Conservation (phyloP, 2,888 invertebrate species). For the Cerastis rubricosa region DNA sequence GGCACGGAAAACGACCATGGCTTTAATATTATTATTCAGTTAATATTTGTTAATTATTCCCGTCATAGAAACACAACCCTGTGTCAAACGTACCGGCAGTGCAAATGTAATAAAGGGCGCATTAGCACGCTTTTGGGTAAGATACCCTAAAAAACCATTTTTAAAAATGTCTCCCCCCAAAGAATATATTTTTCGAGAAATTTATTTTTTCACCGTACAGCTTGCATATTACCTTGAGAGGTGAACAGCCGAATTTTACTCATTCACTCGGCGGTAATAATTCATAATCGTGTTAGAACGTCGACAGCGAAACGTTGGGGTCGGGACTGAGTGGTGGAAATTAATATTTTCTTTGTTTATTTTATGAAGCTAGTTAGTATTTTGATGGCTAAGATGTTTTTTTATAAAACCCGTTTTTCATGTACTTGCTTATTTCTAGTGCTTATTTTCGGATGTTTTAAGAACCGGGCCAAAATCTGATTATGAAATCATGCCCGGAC, state of each 20-base stretch:
- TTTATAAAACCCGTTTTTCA: not conserved
- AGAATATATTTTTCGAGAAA: constrained; percentile 40
- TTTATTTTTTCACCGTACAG: constrained; percentile 55
- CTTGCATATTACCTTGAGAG: constrained; percentile 64
- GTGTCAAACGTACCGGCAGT: not conserved
- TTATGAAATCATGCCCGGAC: not conserved
- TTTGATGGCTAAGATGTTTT: constrained; percentile 12
- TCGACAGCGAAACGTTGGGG: constrained; percentile 68
- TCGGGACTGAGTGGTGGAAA: constrained; percentile 59
- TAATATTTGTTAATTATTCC: not conserved
- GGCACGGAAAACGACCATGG: not conserved
- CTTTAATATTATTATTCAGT: not conserved
- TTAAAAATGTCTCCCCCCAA: constrained; percentile 19
- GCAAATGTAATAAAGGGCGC: too few species aligned
- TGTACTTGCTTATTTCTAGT: not conserved
- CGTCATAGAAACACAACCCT: not conserved
- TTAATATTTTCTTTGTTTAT: constrained; percentile 51
- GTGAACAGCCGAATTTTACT: constrained; percentile 67
- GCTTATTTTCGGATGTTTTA: not conserved
- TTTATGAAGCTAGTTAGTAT: constrained; percentile 30
- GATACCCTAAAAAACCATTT: constrained; percentile 5
- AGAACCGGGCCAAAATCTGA: not conserved
- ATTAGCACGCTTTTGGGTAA: fast-evolving
- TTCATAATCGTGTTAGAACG: constrained; percentile 72
- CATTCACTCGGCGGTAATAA: constrained; percentile 70